Evolutionary conservation across 1,140 invertebrate genomes (phyloP), one percentile per base, ranked within the genome.

Genomic region (Asobara japonica): DNA sequence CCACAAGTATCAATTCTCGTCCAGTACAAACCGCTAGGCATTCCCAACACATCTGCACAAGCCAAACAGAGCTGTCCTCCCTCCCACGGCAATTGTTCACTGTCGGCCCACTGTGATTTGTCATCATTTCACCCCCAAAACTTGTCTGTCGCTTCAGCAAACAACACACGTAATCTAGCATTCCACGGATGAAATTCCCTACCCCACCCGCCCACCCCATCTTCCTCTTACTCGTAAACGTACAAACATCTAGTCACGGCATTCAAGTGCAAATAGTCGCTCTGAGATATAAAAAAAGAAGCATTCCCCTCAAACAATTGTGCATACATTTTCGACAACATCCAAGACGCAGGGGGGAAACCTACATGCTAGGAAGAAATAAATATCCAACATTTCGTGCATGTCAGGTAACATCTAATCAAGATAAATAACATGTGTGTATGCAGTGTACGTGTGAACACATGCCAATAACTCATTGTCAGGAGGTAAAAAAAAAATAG

Each of bases 1-100:
- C 62, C 31, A 36, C 62, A 20, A 65, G 33, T 65, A 65, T 65
- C 62, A 65, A 33, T 65, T 31, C 5, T 36, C 51, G 20, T 10
- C 18, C 18, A 56, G 51, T 10, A 25, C n/a, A 20, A 18, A 45
- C 41, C n/a, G n/a, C n/a, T n/a, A n/a, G n/a, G n/a, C n/a, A n/a
- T n/a, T n/a, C n/a, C n/a, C n/a, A n/a, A n/a, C n/a, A n/a, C n/a
- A n/a, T n/a, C n/a, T n/a, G n/a, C n/a, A n/a, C n/a, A n/a, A n/a
- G n/a, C n/a, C n/a, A n/a, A n/a, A n/a, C n/a, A n/a, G n/a, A n/a
- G n/a, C n/a, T n/a, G n/a, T n/a, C n/a, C n/a, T n/a, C n/a, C n/a
- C n/a, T n/a, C n/a, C n/a, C n/a, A n/a, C n/a, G n/a, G n/a, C n/a
- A n/a, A n/a, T n/a, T n/a, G n/a, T n/a, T n/a, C n/a, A n/a, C n/a